Base-by-base conservation (phyloP, 1,140 invertebrate genomes). In the Sminthurinus signatus region DNA sequence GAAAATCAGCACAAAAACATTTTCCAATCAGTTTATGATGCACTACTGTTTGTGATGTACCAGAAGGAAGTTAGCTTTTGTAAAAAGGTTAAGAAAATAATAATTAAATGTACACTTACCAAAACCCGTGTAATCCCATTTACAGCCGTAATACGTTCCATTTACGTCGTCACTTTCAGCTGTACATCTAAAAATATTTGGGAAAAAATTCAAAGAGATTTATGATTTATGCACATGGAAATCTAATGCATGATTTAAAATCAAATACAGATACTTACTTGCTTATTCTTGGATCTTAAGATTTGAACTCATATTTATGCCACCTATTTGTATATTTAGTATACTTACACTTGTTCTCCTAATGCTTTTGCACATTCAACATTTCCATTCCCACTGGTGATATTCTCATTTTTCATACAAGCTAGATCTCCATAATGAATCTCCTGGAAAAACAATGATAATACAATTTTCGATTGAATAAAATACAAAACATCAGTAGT, bases 121-220 rank as follows among this genome's bases (percentile, higher is more conserved):
- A 64, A 78, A 75, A 0, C 80, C 80, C 60, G 76, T 79, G 72
- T 79, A 81, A 62, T 80, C 75, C 76, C 78, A 80, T 56, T 74
- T 72, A 66, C 80, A 81, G 0, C 72, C 65, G 52, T 31, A 43
- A 14, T 32, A 61, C 17, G 55, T 32, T 29, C 51, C 66, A 59
- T 68, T 62, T 17, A 43, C 57, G 5, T 36, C 39, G 1, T 42
- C 32, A 5, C 15, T 36, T 5, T 36, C n/a, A n/a, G n/a, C n/a
- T n/a, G n/a, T n/a, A n/a, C n/a, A n/a, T n/a, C n/a, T n/a, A n/a
- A n/a, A n/a, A n/a, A n/a, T n/a, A n/a, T n/a, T n/a, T n/a, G n/a
- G n/a, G n/a, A n/a, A n/a, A n/a, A n/a, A n/a, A n/a, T n/a, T n/a
- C n/a, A n/a, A n/a, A n/a, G n/a, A n/a, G n/a, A n/a, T n/a, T n/a